These are phyloP conservation scores for Pseudomyrmex sp. DNA, from an alignment of 1,140 invertebrate species.

Conservation along the genomic window DNA sequence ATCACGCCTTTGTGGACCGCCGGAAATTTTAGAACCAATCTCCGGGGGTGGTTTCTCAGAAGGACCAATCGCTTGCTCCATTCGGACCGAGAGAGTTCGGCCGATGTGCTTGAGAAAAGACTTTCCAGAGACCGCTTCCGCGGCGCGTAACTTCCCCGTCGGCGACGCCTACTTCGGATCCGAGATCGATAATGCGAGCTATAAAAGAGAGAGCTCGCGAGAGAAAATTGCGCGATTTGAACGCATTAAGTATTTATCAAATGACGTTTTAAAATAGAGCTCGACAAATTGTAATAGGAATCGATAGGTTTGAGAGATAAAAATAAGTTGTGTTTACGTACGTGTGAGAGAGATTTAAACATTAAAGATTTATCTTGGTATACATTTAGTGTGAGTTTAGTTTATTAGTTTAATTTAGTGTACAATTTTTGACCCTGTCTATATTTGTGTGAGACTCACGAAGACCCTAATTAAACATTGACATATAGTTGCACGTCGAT, in stretches of 20 bases:
- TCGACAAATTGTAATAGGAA: too few relatives aligned
- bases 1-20: slow-evolving; percentile 67
- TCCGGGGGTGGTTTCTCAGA: slow-evolving; percentile 62
- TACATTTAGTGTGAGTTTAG: too few relatives aligned
- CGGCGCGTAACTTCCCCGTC: slow-evolving; percentile 61
- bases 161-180: slow-evolving; percentile 65
- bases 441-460: neutral
- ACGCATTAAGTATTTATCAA: neutral
- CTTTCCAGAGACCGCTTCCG: slow-evolving; percentile 67
- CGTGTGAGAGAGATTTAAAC: too few relatives aligned
- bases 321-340: too few relatives aligned
- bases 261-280: too few relatives aligned
- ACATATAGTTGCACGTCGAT: neutral
- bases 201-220: neutral
- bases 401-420: neutral
- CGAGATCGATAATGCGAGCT: slow-evolving; percentile 19
- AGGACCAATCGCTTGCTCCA: slow-evolving; percentile 49
- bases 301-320: neutral
- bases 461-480: neutral
- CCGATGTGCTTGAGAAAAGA: slow-evolving; percentile 52
- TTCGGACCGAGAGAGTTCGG: slow-evolving; percentile 9
- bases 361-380: too few relatives aligned
- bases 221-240: slow-evolving; percentile 15
- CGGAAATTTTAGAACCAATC: slow-evolving; percentile 71
- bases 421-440: neutral